Percentiles rank a stretch among this genome's conserved stretches.
These are phyloP conservation scores for Dufourea novaeangliae DNA, from an alignment of 1,140 invertebrate species.

Conservation along the genomic window DNA sequence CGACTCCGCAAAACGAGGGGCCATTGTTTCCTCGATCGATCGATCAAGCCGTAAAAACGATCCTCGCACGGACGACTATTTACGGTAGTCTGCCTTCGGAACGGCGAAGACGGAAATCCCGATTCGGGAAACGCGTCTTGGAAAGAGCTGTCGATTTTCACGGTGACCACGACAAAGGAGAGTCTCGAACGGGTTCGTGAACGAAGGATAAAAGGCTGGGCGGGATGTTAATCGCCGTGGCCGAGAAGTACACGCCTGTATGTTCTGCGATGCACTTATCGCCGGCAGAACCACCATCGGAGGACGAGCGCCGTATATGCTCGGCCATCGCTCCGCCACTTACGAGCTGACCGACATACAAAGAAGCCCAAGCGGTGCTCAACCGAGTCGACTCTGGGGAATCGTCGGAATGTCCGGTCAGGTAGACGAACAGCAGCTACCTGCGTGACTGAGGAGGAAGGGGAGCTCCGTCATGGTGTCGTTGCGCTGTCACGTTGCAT, in stretches of 20 bases:
- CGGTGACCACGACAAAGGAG: conserved; percentile 9
- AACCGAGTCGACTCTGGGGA: not conserved
- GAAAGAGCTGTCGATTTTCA: not conserved
- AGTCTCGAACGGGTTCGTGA: no score
- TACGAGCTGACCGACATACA: conserved; percentile 47
- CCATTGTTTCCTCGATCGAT: conserved; percentile 43
- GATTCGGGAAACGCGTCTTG: no score
- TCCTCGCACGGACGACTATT: not conserved
- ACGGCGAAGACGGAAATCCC: no score
- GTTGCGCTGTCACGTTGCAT: conserved; percentile 27
- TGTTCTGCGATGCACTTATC: conserved; percentile 1
- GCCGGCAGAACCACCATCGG: conserved; percentile 10
- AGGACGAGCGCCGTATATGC: not conserved
- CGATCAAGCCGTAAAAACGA: conserved; percentile 2
- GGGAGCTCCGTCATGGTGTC: conserved; percentile 25
- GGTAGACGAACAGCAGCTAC: not conserved
- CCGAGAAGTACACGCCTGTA: conserved; percentile 32
- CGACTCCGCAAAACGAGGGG: not conserved
- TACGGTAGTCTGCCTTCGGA: not conserved
- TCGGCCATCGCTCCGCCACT: conserved; percentile 19
- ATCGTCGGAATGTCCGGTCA: not conserved
- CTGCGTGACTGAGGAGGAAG: conserved; percentile 32
- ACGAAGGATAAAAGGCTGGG: not conserved
- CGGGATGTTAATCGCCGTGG: conserved; percentile 37
- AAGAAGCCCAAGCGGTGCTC: conserved; percentile 33